Base-by-base conservation (phyloP, 2,113 vertebrate genomes). In the Psilopogon haemacephalus region DNA sequence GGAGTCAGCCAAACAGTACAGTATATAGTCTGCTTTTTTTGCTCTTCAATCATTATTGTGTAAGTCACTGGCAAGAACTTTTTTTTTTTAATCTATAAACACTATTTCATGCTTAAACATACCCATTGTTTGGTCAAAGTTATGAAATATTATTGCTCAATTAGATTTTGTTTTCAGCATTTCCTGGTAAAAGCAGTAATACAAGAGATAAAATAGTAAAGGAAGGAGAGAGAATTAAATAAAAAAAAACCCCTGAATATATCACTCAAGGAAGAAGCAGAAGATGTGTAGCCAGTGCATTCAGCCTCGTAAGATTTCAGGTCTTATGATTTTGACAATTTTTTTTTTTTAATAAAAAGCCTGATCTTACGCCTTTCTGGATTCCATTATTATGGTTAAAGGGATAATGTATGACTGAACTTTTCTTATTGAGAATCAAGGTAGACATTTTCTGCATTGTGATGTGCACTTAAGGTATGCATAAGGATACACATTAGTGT, bases 101-200 rank as follows among this genome's bases (percentile, higher is more conserved):
- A 89, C 37, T 92, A 24, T 93, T 96, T 95, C 81, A 56, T 94
- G 90, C 89, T 95, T 92, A 92, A 96, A 79, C 90, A 79, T 95
- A 88, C 70, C 92, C 84, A 82, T 92, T 96, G 92, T 93, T 96
- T 84, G 71, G 89, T 92, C 86, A 70, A 95, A 92, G 89, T 96
- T 96, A 94, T 92, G 95, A 96, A 96, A 96, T 94, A 38, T 63
- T 84, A 73, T 96, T 95, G 84, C 92, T 94, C 92, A 96, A 96
- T 87, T 65, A 82, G 92, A 79, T 89, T 90, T 84, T 95, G 69
- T 94, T 96, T 96, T 92, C 90, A 94, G 58, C 77, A 89, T 92
- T 95, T 96, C 81, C 92, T 92, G 88, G 70, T 96, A 92, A 88
- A 76, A 82, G 40, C 67, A 86, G 77, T 67, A 90, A 76, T 69